Evolutionary conservation across 2,113 vertebrate species (phyloP), one percentile per base, ranked within the genome.

Genomic region (Antennarius striatus): DNA sequence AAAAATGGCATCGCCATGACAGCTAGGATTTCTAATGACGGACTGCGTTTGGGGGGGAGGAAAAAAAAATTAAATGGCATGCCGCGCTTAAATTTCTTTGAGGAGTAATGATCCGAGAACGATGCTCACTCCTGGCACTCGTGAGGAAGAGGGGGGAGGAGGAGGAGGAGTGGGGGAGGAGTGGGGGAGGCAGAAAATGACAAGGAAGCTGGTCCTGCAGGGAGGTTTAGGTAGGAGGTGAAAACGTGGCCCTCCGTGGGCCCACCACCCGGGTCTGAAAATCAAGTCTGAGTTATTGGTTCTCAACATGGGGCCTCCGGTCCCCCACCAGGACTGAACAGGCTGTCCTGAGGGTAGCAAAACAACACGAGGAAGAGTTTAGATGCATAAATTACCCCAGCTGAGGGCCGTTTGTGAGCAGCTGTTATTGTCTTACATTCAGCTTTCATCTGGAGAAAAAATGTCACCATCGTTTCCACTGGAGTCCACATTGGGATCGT

Each of bases 21-120:
- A 99, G 96, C 96, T 94, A 94, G 95, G 96, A 96, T 97, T 98
- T 96, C 98, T 99, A 98, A 99, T 99, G 98, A 99, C 97, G 92
- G 96, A 98, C 96, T 96, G 94, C 95, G 93, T 97, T 98, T 91
- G 94, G 57, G 94, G 94, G 96, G 58, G 56, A 56, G 60, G n/a
- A 5, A 7, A 77, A 72, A 84, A 96, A 97, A 97, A 96, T 97
- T 96, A 98, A 99, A 98, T 98, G 96, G 95, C 95, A 96, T 96
- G 94, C 95, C 91, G 91, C 70, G 93, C 96, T 98, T 96, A 98
- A 96, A 99, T 99, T 98, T 98, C 97, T 98, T 98, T 98, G 96
- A 95, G 97, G 95, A 95, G 95, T 99, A 99, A 99, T 99, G 97
- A 99, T 96, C 97, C 96, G 95, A 96, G 95, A 95, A 96, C 94